A percentile compares a stretch with the other conserved stretches of the same genome.
phyloP scores from a whole-genome alignment of 2,888 invertebrate genomes.

The Trypoxylon attenuatum region DNA sequence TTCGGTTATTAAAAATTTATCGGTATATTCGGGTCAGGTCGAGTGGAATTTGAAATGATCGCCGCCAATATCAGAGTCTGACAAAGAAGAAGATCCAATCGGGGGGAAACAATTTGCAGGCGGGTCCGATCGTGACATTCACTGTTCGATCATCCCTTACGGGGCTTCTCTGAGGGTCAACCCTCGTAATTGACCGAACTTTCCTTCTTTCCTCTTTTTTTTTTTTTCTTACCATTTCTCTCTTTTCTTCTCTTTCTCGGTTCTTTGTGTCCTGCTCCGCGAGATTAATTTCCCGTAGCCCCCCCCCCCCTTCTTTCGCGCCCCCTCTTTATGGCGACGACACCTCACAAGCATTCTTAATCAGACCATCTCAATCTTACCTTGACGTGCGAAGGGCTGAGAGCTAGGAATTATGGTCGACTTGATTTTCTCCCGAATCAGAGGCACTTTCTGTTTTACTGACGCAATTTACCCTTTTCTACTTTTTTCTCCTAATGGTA shows the following conservation, averaged over 20 bases:
- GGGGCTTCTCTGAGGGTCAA: constrained; percentile 37
- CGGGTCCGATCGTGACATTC: constrained; percentile 51
- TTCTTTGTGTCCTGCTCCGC: constrained; percentile 6
- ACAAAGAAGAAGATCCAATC: constrained; percentile 52
- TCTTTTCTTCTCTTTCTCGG: not conserved
- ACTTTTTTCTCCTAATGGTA: no score
- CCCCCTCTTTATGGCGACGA: constrained; percentile 26
- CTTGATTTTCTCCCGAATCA: not conserved
- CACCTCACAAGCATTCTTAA: constrained; percentile 44
- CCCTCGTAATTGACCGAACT: constrained; percentile 57
- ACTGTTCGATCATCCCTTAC: constrained; percentile 49
- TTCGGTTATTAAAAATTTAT: no score
- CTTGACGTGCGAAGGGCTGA: not conserved
- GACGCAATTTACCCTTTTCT: no score
- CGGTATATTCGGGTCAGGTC: no score
- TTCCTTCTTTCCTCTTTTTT: constrained; percentile 14
- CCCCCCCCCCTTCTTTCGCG: no score
- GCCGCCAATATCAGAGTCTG: constrained; percentile 4
- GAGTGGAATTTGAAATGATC: constrained; percentile 10
- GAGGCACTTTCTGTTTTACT: no score
- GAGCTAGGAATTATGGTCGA: not conserved
- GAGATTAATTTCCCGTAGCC: constrained; percentile 48
- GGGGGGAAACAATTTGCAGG: constrained; percentile 57
- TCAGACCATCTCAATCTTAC: constrained; percentile 20
- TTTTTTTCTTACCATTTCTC: not conserved